These are phyloP conservation scores for Heliothis virescens DNA, from an alignment of 1,140 invertebrate species.

Conservation along the genomic window DNA sequence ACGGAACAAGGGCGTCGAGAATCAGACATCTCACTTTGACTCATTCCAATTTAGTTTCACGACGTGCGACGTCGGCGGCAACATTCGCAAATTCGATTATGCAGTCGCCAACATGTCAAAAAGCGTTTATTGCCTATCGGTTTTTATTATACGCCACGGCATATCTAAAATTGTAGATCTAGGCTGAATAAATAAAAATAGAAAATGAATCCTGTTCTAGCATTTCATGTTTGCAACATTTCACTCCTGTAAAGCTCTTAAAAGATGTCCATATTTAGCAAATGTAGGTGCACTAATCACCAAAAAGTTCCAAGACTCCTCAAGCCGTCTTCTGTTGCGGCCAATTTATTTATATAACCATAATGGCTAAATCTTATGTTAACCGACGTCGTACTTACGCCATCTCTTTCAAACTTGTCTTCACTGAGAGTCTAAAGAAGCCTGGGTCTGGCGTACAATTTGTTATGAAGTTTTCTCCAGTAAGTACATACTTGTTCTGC, in stretches of 20 bases:
- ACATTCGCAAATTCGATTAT: not conserved
- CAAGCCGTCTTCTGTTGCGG: not conserved
- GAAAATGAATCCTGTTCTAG: too few relatives aligned
- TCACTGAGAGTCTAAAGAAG: not conserved
- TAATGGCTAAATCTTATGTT: not conserved
- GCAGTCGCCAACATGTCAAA: not conserved
- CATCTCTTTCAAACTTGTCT: constrained; percentile 5
- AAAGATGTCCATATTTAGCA: too few relatives aligned
- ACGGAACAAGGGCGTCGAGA: constrained; percentile 23
- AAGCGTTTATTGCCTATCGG: too few relatives aligned
- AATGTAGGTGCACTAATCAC: too few relatives aligned
- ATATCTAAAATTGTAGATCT: too few relatives aligned
- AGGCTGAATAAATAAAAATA: too few relatives aligned
- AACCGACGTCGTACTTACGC: not conserved
- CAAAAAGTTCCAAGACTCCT: not conserved
- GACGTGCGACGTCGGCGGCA: not conserved
- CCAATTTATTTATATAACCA: not conserved
- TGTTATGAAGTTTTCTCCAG: constrained; percentile 19
- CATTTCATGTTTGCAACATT: too few relatives aligned
- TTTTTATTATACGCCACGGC: too few relatives aligned
- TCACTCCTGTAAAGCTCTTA: too few relatives aligned
- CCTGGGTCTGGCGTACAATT: constrained; percentile 8
- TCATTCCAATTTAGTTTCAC: constrained; percentile 5
- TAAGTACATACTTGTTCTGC: not conserved
- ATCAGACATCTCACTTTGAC: not conserved